A percentile compares a stretch with the other conserved stretches of the same genome.
These are phyloP conservation scores for Limnodromus scolopaceus DNA, from an alignment of 2,797 vertebrate genomes.

Conservation along the genomic window DNA sequence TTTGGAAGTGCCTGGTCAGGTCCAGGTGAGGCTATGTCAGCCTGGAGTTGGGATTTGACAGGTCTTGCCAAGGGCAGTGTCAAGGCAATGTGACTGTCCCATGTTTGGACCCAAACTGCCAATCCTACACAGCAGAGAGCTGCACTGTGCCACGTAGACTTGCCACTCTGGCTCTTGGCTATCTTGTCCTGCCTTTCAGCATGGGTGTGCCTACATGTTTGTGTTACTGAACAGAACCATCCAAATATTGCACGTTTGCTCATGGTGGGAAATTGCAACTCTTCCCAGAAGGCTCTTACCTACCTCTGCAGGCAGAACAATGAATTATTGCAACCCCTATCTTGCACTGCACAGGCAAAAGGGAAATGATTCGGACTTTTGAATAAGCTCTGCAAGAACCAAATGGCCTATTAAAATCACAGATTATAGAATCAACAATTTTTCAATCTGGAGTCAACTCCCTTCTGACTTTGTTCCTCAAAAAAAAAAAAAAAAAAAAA, in stretches of 20 bases:
- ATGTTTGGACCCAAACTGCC: background rate
- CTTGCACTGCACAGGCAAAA: background rate
- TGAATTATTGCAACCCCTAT: background rate
- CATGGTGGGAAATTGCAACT: rapidly evolving
- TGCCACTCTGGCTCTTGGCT: background rate
- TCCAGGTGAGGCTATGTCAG: background rate
- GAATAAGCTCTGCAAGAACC: background rate
- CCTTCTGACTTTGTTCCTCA: background rate
- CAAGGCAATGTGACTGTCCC: background rate
- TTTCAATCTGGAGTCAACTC: background rate
- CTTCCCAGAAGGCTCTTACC: background rate
- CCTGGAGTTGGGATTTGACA: background rate
- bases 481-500: background rate
- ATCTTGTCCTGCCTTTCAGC: background rate
- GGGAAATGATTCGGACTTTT: background rate
- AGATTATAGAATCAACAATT: rapidly evolving
- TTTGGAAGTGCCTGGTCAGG: background rate
- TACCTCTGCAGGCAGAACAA: background rate
- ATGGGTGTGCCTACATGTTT: background rate
- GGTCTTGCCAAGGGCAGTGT: background rate
- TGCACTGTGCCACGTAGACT: too few relatives aligned
- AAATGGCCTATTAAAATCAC: background rate
- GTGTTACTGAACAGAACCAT: background rate
- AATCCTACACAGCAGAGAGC: background rate
- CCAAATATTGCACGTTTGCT: background rate